Percentiles rank a stretch among this genome's conserved stretches.
Evolutionary conservation across 1,140 invertebrate species (phyloP).

Genomic region (Conus ventricosus): DNA sequence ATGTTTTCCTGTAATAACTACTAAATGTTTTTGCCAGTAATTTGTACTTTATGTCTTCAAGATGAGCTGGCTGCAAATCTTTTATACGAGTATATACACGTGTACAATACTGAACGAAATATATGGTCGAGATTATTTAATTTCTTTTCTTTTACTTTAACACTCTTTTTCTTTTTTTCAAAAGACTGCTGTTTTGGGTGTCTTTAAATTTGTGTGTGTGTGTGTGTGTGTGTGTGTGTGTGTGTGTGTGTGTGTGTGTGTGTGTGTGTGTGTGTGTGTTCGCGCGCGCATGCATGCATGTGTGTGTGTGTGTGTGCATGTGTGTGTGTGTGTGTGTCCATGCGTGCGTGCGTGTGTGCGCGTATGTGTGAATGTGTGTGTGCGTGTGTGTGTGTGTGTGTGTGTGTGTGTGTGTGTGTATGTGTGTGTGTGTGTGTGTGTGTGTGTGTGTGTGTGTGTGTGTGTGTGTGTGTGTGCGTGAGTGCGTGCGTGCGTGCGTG

Average conservation of each 20-base stretch:
- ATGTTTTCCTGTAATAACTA: no score
- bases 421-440: neutral
- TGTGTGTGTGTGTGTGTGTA: neutral
- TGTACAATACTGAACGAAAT: no score
- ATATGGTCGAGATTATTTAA: no score
- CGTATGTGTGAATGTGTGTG: neutral
- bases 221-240: conserved; percentile 10
- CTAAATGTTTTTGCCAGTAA: no score
- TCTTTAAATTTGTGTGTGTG: neutral
- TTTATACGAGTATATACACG: no score
- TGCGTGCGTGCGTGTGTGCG: neutral
- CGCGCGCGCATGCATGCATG: neutral
- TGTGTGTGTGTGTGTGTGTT: neutral
- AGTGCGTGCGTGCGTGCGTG: neutral
- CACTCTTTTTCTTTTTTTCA: no score
- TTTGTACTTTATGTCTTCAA: no score
- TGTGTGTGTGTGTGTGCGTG: neutral
- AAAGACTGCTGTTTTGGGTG: neutral
- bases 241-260: neutral
- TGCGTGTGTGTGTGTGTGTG: neutral
- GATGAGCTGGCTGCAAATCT: no score
- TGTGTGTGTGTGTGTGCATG: neutral
- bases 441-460: neutral
- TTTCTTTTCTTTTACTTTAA: no score
- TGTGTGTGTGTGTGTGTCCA: neutral